Percentiles rank a stretch among this genome's conserved stretches.
Conservation (phyloP, 2,888 invertebrate species). For the Eumerus sabulonum region DNA sequence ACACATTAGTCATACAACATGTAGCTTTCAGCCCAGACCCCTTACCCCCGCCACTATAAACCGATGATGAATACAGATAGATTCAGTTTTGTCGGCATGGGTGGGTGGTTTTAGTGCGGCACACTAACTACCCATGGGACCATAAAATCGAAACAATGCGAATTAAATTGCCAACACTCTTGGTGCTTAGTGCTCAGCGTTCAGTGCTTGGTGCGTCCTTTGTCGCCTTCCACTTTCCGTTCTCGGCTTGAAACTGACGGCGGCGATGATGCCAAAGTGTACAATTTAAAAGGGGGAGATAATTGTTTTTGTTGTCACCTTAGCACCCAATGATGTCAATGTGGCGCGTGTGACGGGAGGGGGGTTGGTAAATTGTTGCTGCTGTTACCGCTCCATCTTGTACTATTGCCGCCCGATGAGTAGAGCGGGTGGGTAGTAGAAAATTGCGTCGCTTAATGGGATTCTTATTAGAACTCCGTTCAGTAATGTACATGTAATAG, state of each 20-base stretch:
- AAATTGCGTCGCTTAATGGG: constrained; percentile 66
- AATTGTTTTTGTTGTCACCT: constrained; percentile 70
- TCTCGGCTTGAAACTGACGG: constrained; percentile 27
- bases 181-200: not conserved
- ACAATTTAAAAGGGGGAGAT: constrained; percentile 60
- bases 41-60: too few species aligned
- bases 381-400: constrained; percentile 32
- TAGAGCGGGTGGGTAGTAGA: constrained; percentile 25
- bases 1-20: constrained; percentile 65
- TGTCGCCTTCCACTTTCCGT: not conserved
- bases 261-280: constrained; percentile 36
- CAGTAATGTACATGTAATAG: constrained; percentile 26
- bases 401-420: not conserved
- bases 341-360: constrained; percentile 52
- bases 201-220: too few species aligned
- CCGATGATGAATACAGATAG: constrained; percentile 12
- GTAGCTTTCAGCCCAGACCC: constrained; percentile 11
- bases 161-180: constrained; percentile 63
- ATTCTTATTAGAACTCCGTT: constrained; percentile 61
- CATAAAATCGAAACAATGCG: constrained; percentile 66
- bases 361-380: constrained; percentile 57
- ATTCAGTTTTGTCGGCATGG: constrained; percentile 32
- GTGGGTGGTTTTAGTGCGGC: constrained; percentile 31
- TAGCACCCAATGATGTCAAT: constrained; percentile 69
- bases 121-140: constrained; percentile 45